Evolutionary conservation across 2,113 vertebrate species (phyloP).

Genomic region (Empidonax traillii): DNA sequence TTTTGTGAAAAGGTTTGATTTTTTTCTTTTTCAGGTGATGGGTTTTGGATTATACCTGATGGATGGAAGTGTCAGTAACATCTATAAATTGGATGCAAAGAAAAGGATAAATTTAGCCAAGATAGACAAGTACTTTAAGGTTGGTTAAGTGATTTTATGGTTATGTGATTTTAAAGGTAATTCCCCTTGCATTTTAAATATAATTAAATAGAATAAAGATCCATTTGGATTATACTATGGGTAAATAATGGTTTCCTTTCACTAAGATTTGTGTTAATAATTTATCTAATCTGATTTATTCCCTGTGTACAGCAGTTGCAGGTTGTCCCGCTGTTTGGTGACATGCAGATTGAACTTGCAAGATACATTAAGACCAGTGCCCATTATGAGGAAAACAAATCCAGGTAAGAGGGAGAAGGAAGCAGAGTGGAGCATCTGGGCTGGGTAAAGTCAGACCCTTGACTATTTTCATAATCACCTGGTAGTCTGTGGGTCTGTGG

Average conservation of each 20-base stretch:
- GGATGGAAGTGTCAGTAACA: constrained; percentile 95
- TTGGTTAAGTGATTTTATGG: constrained; percentile 51
- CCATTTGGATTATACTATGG: neutral
- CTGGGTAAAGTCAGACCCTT: neutral
- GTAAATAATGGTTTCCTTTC: neutral
- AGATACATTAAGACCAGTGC: constrained; percentile 98
- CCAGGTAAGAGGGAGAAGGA: constrained; percentile 79
- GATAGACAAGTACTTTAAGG: constrained; percentile 99
- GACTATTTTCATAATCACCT: neutral
- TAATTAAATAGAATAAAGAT: neutral
- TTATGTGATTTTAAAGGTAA: neutral
- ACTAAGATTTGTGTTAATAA: neutral
- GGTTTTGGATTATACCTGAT: constrained; percentile 97
- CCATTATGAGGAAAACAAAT: constrained; percentile 98
- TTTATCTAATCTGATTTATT: neutral
- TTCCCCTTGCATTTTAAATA: neutral
- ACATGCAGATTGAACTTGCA: constrained; percentile 98
- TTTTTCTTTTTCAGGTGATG: constrained; percentile 85
- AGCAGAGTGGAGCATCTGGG: neutral
- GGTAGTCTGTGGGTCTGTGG: neutral
- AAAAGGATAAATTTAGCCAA: constrained; percentile 96
- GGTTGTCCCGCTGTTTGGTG: constrained; percentile 95
- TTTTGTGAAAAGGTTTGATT: neutral
- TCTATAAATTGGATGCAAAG: constrained; percentile 97
- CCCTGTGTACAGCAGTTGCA: constrained; percentile 86